Evolutionary conservation across 2,113 vertebrate genomes (phyloP), one percentile per base, ranked within the genome.

Genomic region (Dissostichus mawsoni): DNA sequence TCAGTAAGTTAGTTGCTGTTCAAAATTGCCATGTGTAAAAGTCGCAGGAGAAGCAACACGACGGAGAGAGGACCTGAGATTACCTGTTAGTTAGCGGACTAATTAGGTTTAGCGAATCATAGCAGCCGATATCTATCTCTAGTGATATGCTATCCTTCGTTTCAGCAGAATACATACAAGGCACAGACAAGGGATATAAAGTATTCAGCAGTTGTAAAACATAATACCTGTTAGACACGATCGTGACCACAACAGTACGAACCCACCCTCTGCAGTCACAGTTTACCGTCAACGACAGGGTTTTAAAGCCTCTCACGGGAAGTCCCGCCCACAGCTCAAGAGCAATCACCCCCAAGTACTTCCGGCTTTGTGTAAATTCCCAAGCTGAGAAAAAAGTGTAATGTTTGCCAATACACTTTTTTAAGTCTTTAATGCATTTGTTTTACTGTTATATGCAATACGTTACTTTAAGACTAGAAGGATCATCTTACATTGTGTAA

Each of bases 201-300:
- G 14, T 18, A 44, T 11, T 17, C 0, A 4, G 0, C 8, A 8
- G 51, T 3, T 7, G 44, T 5, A 14, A 8, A 17, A 55, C 20
- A 61, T 33, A 48, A 77, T 90, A 93, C 93, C 90, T 89, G 65
- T 66, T 56, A 50, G 44, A 61, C 89, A 92, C 84, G 65, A 23
- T 91, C 86, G 87, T 88, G 85, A 90, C 72, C 41, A 66, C 20
- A 10, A 47, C 70, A 16, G 44, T 9, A 55, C 45, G 18, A n/a
- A 47, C 50, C 59, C 69, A 9, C 58, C 76, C 81, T 67, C 68
- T 78, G 64, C 76, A 36, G 47, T 66, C 8, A 23, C 20, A 25
- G 9, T 36, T 3, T 8, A 11, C n/a, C 72, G 13, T 17, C 47
- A 47, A 62, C 2, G 4, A 64, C 70, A 13, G 45, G 53, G 12